phyloP scores from a whole-genome alignment of 2,113 vertebrate species.

The Alethe castanea region DNA sequence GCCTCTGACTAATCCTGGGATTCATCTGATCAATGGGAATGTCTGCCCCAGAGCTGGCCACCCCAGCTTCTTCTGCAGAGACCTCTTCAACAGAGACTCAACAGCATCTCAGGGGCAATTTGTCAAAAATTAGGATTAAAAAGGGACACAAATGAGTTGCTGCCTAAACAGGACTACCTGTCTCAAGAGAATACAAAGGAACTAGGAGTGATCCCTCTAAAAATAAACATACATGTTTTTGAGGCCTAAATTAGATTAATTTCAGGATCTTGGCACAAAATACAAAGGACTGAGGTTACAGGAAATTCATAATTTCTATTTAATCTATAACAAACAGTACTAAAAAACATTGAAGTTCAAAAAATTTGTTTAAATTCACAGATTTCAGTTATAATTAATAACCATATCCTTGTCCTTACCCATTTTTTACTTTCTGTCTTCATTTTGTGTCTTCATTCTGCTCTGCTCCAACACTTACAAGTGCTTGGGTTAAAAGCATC shows the following conservation, averaged over 20 bases:
- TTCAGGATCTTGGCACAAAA: not conserved
- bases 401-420: accelerated
- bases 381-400: not conserved
- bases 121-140: not conserved
- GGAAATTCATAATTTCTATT: not conserved
- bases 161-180: not conserved
- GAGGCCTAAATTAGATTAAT: not conserved
- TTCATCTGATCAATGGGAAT: not conserved
- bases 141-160: not conserved
- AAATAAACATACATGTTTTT: not conserved
- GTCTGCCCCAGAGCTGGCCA: not conserved
- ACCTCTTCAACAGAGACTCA: not conserved
- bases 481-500: not conserved
- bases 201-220: not conserved
- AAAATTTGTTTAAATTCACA: not conserved
- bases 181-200: not conserved
- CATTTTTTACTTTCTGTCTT: not conserved
- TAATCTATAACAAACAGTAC: not conserved
- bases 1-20: not conserved
- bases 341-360: accelerated
- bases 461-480: not conserved
- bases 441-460: not conserved
- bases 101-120: not conserved
- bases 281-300: not conserved
- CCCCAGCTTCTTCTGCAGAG: not conserved